A percentile compares a stretch with the other conserved stretches of the same genome.
phyloP scores from a whole-genome alignment of 1,140 invertebrate genomes.

The Helicoverpa armigera region DNA sequence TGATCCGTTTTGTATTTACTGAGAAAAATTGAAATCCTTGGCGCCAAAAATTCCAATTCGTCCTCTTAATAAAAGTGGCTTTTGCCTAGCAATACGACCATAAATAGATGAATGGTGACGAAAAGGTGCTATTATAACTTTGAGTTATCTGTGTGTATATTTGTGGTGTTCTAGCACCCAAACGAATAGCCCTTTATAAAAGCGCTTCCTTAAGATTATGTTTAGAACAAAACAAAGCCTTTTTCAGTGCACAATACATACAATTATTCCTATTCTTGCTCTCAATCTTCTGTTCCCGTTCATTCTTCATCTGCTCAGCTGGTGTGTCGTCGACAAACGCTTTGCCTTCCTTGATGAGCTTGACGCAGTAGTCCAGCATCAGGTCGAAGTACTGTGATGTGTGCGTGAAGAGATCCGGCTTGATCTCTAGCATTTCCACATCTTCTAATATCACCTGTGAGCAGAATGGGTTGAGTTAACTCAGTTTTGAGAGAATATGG shows the following conservation, averaged over 20 bases:
- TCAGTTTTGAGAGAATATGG: too few relatives aligned
- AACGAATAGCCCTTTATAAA: neutral
- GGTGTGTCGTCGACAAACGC: slow-evolving; percentile 99
- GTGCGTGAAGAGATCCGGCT: slow-evolving; percentile 97
- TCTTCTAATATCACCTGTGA: slow-evolving; percentile 96
- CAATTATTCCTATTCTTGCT: slow-evolving; percentile 95
- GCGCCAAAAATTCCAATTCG: too few relatives aligned
- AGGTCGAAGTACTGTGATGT: slow-evolving; percentile 99
- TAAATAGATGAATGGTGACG: too few relatives aligned
- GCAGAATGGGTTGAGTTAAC: neutral
- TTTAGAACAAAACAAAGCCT: neutral
- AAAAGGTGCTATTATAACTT: too few relatives aligned
- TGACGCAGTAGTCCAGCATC: slow-evolving; percentile 95
- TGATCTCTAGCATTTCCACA: slow-evolving; percentile 95
- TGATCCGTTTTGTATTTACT: too few relatives aligned
- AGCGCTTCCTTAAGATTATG: neutral
- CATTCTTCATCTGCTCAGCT: slow-evolving; percentile 97
- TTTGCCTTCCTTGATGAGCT: slow-evolving; percentile 94
- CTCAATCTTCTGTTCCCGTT: slow-evolving; percentile 96
- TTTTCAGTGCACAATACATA: slow-evolving; percentile 82
- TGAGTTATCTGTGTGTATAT: neutral
- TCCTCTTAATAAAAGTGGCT: too few relatives aligned
- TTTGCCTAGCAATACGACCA: too few relatives aligned
- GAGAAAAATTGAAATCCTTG: too few relatives aligned
- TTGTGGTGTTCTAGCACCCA: too few relatives aligned